Evolutionary conservation across 2,888 invertebrate genomes (phyloP).

Genomic region (Siphlonurus alternatus): DNA sequence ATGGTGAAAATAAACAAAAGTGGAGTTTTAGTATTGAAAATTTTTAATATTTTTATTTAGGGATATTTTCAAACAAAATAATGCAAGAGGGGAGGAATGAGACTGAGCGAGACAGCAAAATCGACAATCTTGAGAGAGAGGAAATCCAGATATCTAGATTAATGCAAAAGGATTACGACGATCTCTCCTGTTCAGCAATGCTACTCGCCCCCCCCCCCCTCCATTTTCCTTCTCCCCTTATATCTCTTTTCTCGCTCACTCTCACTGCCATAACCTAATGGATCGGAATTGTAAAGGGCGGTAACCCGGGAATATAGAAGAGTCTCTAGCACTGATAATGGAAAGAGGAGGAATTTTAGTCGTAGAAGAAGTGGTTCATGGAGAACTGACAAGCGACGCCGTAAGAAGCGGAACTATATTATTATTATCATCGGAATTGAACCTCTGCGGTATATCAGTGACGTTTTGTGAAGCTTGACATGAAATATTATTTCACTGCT

Average conservation of each 20-base stretch:
- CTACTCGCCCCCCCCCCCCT: not conserved
- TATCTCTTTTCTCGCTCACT: not conserved
- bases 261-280: slow-evolving; percentile 1
- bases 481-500: not conserved
- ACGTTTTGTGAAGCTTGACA: not conserved
- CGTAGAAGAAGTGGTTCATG: not conserved
- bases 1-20: too few species aligned
- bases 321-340: not conserved
- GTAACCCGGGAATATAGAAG: not conserved
- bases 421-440: not conserved
- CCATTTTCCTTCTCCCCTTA: not conserved
- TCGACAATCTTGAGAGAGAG: too few species aligned
- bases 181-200: too few species aligned
- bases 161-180: too few species aligned
- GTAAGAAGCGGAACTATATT: not conserved
- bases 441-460: not conserved
- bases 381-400: not conserved
- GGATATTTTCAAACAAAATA: too few species aligned
- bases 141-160: too few species aligned
- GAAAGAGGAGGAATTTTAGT: not conserved
- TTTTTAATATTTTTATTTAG: too few species aligned
- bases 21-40: too few species aligned
- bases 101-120: too few species aligned
- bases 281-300: not conserved
- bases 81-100: too few species aligned